Evolutionary conservation across 2,797 vertebrate genomes (phyloP), one percentile per base, ranked within the genome.

Genomic region (Malurus leucopterus): DNA sequence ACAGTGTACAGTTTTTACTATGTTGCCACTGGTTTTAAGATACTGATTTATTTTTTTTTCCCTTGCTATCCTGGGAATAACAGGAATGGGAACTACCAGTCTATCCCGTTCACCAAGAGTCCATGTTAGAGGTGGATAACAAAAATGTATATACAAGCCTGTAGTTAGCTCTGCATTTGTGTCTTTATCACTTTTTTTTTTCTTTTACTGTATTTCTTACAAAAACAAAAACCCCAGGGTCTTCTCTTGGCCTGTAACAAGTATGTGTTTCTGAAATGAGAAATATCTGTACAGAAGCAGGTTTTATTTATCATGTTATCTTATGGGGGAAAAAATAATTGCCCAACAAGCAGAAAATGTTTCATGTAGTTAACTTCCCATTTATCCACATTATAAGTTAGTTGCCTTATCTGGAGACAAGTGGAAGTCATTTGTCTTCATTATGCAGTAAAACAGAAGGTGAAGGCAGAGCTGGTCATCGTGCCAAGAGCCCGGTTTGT

Each of bases 201-300:
- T 58, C 78, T 96, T 88, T 86, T 90, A 15, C 82, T 71, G 15
- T 95, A 88, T 95, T 95, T 81, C 70, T 84, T 93, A 93, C 0
- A 0, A 92, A 86, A 95, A 93, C 88, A 88, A 91, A 84, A 86
- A 21, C 4, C 53, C 92, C 95, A 96, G 88, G 92, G 93, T 96
- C 93, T 86, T 93, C 87, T 94, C 89, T 96, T 95, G 96, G 93
- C 95, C 96, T 97, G 93, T 97, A 94, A 95, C 93, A 89, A 97
- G 83, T 96, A 90, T 88, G 85, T 94, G 94, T 97, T 97, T 95
- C 95, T 95, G 94, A 96, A 96, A 95, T 91, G 93, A 96, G 95
- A 96, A 97, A 89, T 97, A 96, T 96, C 95, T 98, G 96, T 97
- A 97, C 95, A 97, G 97, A 97, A 95, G 96, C 97, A 96, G 95